Base-by-base conservation (phyloP, 2,113 vertebrate species). In the Spilogale gracilis region DNA sequence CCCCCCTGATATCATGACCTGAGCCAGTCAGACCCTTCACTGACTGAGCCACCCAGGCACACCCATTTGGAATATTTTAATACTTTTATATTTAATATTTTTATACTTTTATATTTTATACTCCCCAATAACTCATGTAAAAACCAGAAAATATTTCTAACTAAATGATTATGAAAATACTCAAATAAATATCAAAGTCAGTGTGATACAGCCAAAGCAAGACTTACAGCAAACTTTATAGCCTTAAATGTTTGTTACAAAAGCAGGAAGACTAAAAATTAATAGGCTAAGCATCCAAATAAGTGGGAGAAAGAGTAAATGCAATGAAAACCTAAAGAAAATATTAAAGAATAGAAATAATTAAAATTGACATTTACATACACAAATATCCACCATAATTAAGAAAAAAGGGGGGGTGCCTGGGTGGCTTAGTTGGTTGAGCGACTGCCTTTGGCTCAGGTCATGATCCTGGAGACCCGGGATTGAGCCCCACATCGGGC, bases 91-190 rank as follows among this genome's bases (percentile, higher is more conserved):
- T 38, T 38, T 38, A 38, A 38, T 38, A 38, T 38, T 38, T 38
- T 38, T 38, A 38, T 38, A 38, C 38, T 38, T 38, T 38, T 38
- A 38, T 38, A 38, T 38, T 38, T 38, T 38, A 69, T 38, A 58
- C 8, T 88, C 76, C 56, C 60, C 82, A 93, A 69, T 79, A 76
- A 96, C 14, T 63, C 27, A 48, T 65, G 25, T 45, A 79, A 78
- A 91, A 69, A 50, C 43, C 52, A 38, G 30, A 82, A 86, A 91
- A 91, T 43, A 86, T 43, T 95, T 86, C 69, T 43, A 85, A 60
- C 9, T 83, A 56, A 95, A 90, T 38, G 60, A 58, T 65, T 7
- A 20, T 12, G 11, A 91, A 85, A 78, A 78, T 27, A 79, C 9
- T 80, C 38, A 38, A 38, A 38, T 38, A 38, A 38, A 38, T 38